These are phyloP conservation scores for Falcunculus frontatus DNA, from an alignment of 2,113 vertebrate genomes.

Conservation along the genomic window DNA sequence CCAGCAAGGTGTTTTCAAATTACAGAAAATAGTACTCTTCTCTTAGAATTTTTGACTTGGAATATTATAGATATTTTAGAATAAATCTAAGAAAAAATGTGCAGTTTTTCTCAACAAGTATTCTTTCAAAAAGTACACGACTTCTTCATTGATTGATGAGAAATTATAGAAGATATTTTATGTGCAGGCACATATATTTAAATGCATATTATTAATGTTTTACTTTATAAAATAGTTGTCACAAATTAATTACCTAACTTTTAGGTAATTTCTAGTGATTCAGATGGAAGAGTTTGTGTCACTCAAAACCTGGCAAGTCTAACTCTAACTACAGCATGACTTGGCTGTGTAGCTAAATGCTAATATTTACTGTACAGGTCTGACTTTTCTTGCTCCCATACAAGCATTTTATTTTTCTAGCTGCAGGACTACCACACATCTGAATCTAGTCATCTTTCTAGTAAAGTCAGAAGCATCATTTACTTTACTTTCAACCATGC, in stretches of 20 bases:
- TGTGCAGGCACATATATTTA: not conserved
- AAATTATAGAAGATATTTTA: not conserved
- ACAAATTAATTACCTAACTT: not conserved
- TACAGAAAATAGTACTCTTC: not conserved
- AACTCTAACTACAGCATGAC: not conserved
- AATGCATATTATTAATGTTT: not conserved
- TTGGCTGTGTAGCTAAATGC: not conserved
- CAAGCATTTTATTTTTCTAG: not conserved
- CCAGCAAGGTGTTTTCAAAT: not conserved
- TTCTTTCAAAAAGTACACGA: not conserved
- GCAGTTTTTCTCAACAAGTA: not conserved
- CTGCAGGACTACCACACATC: not conserved
- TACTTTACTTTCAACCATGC: not conserved
- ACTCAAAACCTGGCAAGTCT: not conserved
- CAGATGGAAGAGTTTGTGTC: not conserved
- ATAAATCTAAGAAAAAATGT: not conserved
- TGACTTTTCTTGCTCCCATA: not conserved
- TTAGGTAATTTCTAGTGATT: not conserved
- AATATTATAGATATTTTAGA: not conserved
- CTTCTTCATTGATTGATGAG: not conserved
- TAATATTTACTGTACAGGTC: not conserved
- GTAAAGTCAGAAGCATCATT: not conserved
- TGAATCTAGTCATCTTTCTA: not conserved
- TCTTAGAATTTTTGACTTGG: not conserved
- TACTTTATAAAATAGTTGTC: not conserved